Conservation (phyloP, 2,113 vertebrate genomes). For the Centrocercus urophasianus region DNA sequence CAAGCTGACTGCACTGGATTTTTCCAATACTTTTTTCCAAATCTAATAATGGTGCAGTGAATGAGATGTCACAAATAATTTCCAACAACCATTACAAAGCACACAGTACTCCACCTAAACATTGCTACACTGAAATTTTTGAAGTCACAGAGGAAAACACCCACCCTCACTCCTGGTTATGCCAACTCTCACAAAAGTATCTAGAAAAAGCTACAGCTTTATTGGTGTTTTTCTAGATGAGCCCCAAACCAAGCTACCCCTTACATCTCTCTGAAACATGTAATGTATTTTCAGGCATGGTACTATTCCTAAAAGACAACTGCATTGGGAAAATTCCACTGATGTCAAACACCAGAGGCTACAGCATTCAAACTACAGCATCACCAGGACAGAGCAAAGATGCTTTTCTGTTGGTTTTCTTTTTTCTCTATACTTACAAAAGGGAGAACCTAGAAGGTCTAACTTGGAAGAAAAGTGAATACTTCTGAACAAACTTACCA, state of each 20-base stretch:
- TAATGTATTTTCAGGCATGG: neutral
- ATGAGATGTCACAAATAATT: neutral
- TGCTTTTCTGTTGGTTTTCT: neutral
- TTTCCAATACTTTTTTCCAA: neutral
- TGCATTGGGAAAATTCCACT: neutral
- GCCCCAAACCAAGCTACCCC: neutral
- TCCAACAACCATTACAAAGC: neutral
- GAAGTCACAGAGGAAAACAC: neutral
- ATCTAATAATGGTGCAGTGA: neutral
- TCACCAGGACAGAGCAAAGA: neutral
- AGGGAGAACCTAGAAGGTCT: neutral
- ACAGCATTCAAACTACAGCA: neutral
- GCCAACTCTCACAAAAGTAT: neutral
- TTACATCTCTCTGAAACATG: neutral
- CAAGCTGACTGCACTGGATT: neutral
- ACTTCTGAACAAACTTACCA: constrained; percentile 81
- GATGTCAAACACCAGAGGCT: neutral
- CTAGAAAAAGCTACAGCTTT: neutral
- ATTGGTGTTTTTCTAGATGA: neutral
- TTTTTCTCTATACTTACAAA: neutral
- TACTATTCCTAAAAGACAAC: neutral
- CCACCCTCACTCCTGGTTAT: neutral
- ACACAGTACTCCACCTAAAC: accelerated
- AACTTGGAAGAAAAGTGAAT: neutral
- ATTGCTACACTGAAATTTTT: neutral